A percentile compares a stretch with the other conserved stretches of the same genome.
phyloP scores from a whole-genome alignment of 1,140 invertebrate species.

The Aphelenchoides avenae region DNA sequence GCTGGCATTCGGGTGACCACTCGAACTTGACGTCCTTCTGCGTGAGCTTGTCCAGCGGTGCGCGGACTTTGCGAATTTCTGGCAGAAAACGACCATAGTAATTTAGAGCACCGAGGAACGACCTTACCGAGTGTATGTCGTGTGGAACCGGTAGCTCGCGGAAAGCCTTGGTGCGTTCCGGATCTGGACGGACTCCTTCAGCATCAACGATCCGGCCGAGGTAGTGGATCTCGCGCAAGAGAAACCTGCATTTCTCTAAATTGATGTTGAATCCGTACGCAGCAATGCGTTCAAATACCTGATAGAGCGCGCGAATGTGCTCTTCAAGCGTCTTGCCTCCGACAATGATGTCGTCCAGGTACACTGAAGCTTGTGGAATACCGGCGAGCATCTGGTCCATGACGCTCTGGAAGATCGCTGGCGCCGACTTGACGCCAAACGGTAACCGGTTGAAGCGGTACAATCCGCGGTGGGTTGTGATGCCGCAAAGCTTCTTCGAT shows the following conservation, averaged over 20 bases:
- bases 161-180: not conserved
- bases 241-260: not conserved
- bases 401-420: slow-evolving; percentile 28
- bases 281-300: too few species aligned
- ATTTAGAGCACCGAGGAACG: too few species aligned
- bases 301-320: slow-evolving; percentile 1
- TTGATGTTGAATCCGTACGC: too few species aligned
- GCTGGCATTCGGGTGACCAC: too few species aligned
- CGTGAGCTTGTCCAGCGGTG: slow-evolving; percentile 27
- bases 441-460: slow-evolving; percentile 18
- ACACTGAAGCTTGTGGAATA: not conserved
- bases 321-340: not conserved
- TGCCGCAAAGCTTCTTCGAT: slow-evolving; percentile 24
- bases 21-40: slow-evolving; percentile 21
- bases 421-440: slow-evolving; percentile 31
- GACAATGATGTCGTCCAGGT: slow-evolving; percentile 33
- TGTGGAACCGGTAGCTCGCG: not conserved
- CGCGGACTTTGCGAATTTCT: slow-evolving; percentile 18
- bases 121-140: not conserved
- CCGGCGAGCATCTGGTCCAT: slow-evolving; percentile 30
- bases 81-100: slow-evolving; percentile 28
- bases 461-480: slow-evolving; percentile 16
- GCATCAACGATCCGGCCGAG: too few species aligned
- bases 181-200: not conserved
- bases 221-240: too few species aligned